Conservation (phyloP, 1,140 invertebrate genomes). For the Scaptomyza hsui region DNA sequence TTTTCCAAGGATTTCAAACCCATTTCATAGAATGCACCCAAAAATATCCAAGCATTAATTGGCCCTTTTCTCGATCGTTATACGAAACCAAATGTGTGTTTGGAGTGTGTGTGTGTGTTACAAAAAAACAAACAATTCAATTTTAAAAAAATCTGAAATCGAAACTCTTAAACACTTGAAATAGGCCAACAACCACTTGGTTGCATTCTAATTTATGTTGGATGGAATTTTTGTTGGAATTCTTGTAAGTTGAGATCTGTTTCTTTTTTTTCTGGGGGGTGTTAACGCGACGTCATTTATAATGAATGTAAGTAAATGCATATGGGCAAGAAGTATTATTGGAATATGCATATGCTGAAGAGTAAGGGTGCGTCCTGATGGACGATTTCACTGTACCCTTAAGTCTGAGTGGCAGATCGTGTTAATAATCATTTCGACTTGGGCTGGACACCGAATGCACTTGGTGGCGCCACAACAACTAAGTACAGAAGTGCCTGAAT, state of each 20-base stretch:
- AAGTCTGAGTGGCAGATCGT: constrained; percentile 20
- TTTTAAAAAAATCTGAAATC: constrained; percentile 34
- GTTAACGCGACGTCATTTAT: constrained; percentile 80
- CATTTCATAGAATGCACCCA: constrained; percentile 5
- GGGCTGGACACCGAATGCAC: constrained; percentile 40
- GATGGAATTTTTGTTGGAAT: constrained; percentile 57
- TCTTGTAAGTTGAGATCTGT: constrained; percentile 72
- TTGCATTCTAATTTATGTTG: constrained; percentile 62
- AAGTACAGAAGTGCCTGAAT: neutral
- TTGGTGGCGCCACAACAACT: constrained; percentile 64
- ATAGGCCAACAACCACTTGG: constrained; percentile 34
- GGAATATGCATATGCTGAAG: constrained; percentile 6
- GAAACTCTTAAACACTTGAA: constrained; percentile 50
- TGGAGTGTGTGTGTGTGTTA: constrained; percentile 30
- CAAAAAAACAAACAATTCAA: constrained; percentile 63
- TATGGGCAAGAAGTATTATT: constrained; percentile 19
- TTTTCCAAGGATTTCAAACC: neutral
- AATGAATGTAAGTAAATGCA: constrained; percentile 50
- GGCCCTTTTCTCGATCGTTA: constrained; percentile 30
- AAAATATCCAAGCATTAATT: constrained; percentile 2
- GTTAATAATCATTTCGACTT: constrained; percentile 32
- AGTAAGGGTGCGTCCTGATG: neutral
- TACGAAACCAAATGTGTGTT: constrained; percentile 56
- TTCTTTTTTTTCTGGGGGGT: constrained; percentile 58
- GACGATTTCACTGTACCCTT: constrained; percentile 27